These are phyloP conservation scores for Hemistola chrysoprasaria DNA, from an alignment of 2,888 invertebrate genomes.

Conservation along the genomic window DNA sequence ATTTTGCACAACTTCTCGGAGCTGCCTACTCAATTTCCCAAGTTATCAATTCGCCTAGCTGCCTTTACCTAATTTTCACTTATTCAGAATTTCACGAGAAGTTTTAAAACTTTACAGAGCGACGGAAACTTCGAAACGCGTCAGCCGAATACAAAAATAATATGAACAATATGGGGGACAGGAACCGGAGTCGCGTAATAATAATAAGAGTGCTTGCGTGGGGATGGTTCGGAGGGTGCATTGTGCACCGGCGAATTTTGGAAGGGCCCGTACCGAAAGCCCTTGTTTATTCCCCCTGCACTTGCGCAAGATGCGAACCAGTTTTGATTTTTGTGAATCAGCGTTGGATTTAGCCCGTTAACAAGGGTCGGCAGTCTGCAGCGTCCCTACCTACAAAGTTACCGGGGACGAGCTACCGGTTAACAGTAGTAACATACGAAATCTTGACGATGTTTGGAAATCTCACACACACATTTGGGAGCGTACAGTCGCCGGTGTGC, in stretches of 20 bases:
- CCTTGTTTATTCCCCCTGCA: conserved; percentile 76
- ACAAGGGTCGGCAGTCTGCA: conserved; percentile 57
- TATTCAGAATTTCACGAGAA: conserved; percentile 20
- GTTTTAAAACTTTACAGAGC: conserved; percentile 40
- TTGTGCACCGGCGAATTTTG: conserved; percentile 81
- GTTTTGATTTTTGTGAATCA: conserved; percentile 77
- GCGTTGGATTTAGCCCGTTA: conserved; percentile 57
- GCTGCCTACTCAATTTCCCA: conserved; percentile 25
- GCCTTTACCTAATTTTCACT: conserved; percentile 27
- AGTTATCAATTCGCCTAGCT: conserved; percentile 26
- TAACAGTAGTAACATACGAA: no score
- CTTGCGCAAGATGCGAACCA: conserved; percentile 81
- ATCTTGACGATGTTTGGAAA: no score
- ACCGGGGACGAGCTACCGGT: conserved; percentile 37
- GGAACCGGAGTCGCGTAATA: conserved; percentile 77
- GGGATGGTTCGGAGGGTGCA: conserved; percentile 81
- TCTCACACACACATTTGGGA: no score
- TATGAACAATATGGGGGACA: conserved; percentile 79
- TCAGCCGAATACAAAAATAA: conserved; percentile 74
- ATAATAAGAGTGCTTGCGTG: conserved; percentile 80
- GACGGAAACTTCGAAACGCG: conserved; percentile 59
- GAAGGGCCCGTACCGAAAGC: conserved; percentile 75
- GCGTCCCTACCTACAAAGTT: conserved; percentile 40
- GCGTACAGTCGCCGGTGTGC: no score
- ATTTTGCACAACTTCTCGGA: conserved; percentile 52